phyloP scores from a whole-genome alignment of 1,140 invertebrate species.

The Aporrectodea caliginosa region DNA sequence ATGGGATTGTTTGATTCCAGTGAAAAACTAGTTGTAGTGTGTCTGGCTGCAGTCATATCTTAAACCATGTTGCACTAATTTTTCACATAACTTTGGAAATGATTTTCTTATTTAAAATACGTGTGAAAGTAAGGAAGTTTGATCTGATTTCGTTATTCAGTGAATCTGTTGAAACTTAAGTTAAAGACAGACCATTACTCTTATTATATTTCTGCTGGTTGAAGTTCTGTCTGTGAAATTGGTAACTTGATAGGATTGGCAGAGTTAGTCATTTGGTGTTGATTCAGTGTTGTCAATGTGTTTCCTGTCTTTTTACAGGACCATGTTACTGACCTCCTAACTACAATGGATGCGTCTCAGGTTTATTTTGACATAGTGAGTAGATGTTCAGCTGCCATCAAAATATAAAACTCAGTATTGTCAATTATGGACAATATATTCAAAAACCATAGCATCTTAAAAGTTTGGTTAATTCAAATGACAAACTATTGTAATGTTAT shows the following conservation, averaged over 20 bases:
- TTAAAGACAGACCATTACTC: background rate
- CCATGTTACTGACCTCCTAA: slow-evolving; percentile 92
- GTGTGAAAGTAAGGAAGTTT: background rate
- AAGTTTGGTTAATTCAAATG: too few relatives aligned
- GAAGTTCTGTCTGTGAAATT: background rate
- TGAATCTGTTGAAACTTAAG: background rate
- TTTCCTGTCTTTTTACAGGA: slow-evolving; percentile 60
- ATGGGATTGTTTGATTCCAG: too few relatives aligned
- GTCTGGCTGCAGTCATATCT: too few relatives aligned
- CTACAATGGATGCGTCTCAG: slow-evolving; percentile 96
- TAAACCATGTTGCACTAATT: too few relatives aligned
- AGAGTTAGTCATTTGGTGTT: background rate
- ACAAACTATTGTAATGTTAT: too few relatives aligned
- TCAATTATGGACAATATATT: too few relatives aligned
- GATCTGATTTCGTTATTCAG: background rate
- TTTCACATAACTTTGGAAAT: background rate
- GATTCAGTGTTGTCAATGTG: background rate
- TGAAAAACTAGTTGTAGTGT: too few relatives aligned
- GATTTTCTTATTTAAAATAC: background rate
- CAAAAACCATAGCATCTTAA: too few relatives aligned
- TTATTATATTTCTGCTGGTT: background rate
- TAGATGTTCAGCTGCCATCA: slow-evolving; percentile 31
- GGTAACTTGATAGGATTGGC: slow-evolving; percentile 10
- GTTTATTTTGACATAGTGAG: slow-evolving; percentile 85
- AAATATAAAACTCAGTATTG: too few relatives aligned